These are phyloP conservation scores for Malurus splendens DNA, from an alignment of 2,797 vertebrate genomes.

Conservation along the genomic window DNA sequence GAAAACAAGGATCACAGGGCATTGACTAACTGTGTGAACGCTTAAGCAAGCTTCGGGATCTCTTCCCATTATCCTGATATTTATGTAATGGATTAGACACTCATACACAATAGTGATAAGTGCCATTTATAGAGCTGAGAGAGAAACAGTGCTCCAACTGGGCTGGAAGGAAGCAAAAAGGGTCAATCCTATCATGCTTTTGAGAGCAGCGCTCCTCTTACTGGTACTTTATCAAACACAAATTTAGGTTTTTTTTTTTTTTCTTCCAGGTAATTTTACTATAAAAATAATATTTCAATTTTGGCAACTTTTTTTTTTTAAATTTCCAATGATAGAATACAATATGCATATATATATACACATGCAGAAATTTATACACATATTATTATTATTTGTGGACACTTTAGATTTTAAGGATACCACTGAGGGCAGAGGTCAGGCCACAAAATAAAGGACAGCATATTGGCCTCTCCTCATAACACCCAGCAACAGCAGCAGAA, in stretches of 20 bases:
- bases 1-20: background rate
- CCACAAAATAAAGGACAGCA: background rate
- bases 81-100: conserved; percentile 14
- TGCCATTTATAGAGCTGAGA: background rate
- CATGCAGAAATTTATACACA: background rate
- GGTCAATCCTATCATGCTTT: background rate
- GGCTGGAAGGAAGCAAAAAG: background rate
- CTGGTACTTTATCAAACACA: background rate
- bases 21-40: background rate
- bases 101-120: background rate
- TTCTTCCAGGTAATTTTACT: background rate
- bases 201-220: background rate
- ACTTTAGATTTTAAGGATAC: background rate
- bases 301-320: background rate
- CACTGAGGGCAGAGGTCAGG: background rate
- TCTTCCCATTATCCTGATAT: background rate
- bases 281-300: background rate
- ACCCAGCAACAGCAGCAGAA: background rate
- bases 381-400: background rate
- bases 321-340: background rate
- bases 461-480: background rate
- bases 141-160: background rate
- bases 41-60: conserved; percentile 6
- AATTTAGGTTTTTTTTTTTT: background rate
- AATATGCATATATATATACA: background rate